These are phyloP conservation scores for Phalacrocorax brasilianus DNA, from an alignment of 2,113 vertebrate species.

Conservation along the genomic window DNA sequence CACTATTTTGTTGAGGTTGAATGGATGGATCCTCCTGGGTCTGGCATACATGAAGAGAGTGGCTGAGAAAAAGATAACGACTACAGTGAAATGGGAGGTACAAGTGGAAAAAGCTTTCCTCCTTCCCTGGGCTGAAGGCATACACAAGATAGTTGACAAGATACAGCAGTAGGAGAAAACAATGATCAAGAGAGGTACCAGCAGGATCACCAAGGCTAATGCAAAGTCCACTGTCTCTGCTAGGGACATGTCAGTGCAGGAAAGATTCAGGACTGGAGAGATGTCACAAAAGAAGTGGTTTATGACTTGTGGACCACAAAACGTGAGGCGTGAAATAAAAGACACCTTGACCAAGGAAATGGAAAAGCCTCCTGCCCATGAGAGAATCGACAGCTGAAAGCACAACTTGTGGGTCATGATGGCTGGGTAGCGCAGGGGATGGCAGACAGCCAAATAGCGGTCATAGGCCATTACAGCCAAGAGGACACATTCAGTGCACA, in stretches of 20 bases:
- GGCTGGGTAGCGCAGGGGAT: background rate
- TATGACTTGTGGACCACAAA: background rate
- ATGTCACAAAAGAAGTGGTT: constrained; percentile 6
- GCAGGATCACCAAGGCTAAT: background rate
- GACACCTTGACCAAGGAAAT: background rate
- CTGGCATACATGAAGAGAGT: background rate
- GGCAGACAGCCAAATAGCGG: background rate
- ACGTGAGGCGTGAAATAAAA: background rate
- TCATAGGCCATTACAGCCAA: background rate
- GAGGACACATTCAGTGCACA: constrained; percentile 64
- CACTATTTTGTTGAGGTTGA: background rate
- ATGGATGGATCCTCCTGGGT: background rate
- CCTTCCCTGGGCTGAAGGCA: background rate
- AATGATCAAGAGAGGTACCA: background rate
- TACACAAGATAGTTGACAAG: background rate
- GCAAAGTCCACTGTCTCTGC: background rate
- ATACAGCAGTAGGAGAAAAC: background rate
- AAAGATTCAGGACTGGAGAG: background rate
- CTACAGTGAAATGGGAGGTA: background rate
- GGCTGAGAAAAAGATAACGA: background rate
- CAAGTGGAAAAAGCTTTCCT: background rate
- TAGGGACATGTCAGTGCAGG: background rate
- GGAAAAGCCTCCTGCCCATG: background rate
- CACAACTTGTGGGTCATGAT: background rate
- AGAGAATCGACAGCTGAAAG: background rate